These are phyloP conservation scores for Ceratina australensis DNA, from an alignment of 1,140 invertebrate species.

Conservation along the genomic window DNA sequence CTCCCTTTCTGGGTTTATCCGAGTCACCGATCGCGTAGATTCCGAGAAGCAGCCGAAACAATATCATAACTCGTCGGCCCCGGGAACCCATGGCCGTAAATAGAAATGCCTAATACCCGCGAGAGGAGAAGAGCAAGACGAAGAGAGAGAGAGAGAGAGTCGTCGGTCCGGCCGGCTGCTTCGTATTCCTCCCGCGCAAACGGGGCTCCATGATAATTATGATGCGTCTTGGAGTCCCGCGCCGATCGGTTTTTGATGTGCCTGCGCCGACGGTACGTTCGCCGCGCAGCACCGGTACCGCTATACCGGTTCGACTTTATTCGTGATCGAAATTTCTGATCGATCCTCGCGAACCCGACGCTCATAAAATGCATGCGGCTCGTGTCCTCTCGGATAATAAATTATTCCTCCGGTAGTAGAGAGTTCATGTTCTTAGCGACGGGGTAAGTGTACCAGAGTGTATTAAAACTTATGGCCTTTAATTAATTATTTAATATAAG, in stretches of 20 bases:
- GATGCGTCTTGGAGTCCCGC: constrained; percentile 69
- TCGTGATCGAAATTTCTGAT: constrained; percentile 74
- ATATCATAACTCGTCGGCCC: constrained; percentile 79
- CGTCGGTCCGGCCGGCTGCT: constrained; percentile 35
- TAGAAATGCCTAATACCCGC: constrained; percentile 70
- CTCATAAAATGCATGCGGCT: not conserved
- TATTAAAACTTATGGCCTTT: too few species aligned
- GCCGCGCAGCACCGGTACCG: not conserved
- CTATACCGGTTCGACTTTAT: constrained; percentile 34
- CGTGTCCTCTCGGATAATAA: not conserved
- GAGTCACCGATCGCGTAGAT: constrained; percentile 77
- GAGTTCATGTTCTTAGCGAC: too few species aligned
- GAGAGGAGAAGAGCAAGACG: constrained; percentile 1
- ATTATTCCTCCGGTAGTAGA: not conserved
- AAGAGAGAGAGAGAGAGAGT: constrained; percentile 6
- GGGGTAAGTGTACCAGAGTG: too few species aligned
- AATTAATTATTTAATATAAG: too few species aligned
- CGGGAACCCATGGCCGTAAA: constrained; percentile 73
- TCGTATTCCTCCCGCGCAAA: constrained; percentile 68
- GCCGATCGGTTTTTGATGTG: constrained; percentile 71
- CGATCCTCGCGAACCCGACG: constrained; percentile 22
- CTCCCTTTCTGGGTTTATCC: constrained; percentile 71
- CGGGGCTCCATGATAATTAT: constrained; percentile 70
- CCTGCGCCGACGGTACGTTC: constrained; percentile 51
- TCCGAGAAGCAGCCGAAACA: constrained; percentile 77